A percentile compares a stretch with the other conserved stretches of the same genome.
phyloP scores from a whole-genome alignment of 2,888 invertebrate species.

The Sericinus montela region DNA sequence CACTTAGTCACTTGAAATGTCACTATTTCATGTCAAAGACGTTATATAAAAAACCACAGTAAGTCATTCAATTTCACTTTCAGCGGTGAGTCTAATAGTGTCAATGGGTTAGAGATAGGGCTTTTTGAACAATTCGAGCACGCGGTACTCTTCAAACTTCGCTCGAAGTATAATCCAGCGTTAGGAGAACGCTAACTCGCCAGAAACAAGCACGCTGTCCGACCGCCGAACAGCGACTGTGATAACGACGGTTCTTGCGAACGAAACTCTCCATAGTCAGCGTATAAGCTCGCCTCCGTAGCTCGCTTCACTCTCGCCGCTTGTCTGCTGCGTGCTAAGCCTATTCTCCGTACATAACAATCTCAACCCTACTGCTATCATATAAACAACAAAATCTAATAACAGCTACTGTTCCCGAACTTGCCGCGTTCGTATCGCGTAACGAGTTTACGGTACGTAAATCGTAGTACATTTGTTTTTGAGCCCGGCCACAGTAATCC shows the following conservation, averaged over 20 bases:
- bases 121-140: constrained; percentile 42
- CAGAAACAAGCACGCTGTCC: constrained; percentile 58
- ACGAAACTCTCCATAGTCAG: constrained; percentile 63
- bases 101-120: constrained; percentile 46
- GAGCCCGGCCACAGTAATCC: constrained; percentile 63
- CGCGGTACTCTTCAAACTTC: constrained; percentile 71
- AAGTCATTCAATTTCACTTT: constrained; percentile 64
- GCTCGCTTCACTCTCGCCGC: constrained; percentile 59
- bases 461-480: constrained; percentile 76
- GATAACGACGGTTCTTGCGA: constrained; percentile 71
- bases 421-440: constrained; percentile 63
- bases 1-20: constrained; percentile 51
- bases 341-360: constrained; percentile 33
- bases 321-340: constrained; percentile 48
- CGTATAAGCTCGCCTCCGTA: constrained; percentile 63
- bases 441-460: constrained; percentile 78
- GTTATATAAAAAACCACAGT: constrained; percentile 62
- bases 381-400: constrained; percentile 54
- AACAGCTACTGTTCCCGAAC: constrained; percentile 38
- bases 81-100: constrained; percentile 52
- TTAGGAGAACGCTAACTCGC: constrained; percentile 33
- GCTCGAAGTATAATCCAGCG: constrained; percentile 42
- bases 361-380: constrained; percentile 43
- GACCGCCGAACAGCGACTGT: constrained; percentile 75
- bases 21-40: constrained; percentile 44